Base-by-base conservation (phyloP, 2,888 invertebrate species). In the Dynastes grantii region DNA sequence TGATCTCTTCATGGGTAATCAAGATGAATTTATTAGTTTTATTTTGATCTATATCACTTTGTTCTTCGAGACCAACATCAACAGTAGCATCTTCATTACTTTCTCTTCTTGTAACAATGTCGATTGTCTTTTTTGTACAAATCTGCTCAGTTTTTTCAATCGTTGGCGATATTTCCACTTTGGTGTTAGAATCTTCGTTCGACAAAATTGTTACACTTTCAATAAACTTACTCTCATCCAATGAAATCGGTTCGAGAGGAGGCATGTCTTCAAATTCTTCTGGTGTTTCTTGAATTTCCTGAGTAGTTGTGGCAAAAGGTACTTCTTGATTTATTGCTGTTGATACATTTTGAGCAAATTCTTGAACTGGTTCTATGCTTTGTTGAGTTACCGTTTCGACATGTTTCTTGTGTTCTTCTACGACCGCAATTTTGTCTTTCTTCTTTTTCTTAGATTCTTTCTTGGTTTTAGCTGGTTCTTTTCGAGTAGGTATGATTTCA, bases 1-100 rank as follows among this genome's bases (percentile, higher is more conserved):
- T 91, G 82, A 93, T 91, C 88, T 94, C 93, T 88, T 94, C 94
- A 80, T 94, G 94, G 4, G 94, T 94, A 81, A 94, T 94, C 63
- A 94, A 88, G 78, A 93, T 92, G 83, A 94, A 91, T 85, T 91
- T 91, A 82, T 88, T 88, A 4, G 85, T 87, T 81, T 80, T 76
- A 1, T 37, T 53, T 11, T 65, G n/a, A 8, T 61, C 68, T 11
- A 13, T 22, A 16, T 4, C 40, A 1, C 8, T 49, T 2, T 55
- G n/a, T 61, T 71, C 61, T 49, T 70, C 29, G 11, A 61, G 8
- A n/a, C 22, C 29, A 22, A 68, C 32, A 6, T 2, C 68, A 13
- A 61, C n/a, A 2, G 61, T 16, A 29, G 45, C 49, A 77, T 51
- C 61, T 61, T 70, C 68, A 13, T 8, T 58, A 13, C n/a, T 58